Percentiles rank a stretch among this genome's conserved stretches.
Conservation (phyloP, 2,888 invertebrate genomes). For the Ceriagrion tenellum region DNA sequence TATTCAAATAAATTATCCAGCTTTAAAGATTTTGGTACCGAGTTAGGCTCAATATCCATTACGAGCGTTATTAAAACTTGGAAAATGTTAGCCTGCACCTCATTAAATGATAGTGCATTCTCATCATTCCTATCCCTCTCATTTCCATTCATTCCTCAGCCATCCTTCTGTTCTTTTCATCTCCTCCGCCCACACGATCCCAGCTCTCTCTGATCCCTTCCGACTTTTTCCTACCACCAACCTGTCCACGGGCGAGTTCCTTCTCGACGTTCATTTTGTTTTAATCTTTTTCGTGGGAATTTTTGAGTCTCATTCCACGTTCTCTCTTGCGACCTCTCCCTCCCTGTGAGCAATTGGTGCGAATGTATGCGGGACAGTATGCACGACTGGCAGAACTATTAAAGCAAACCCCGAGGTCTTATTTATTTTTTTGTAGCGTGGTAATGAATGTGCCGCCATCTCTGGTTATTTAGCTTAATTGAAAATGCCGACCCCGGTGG, state of each 20-base stretch:
- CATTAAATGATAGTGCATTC: too few relatives aligned
- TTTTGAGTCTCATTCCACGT: not conserved
- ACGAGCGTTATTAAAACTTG: too few relatives aligned
- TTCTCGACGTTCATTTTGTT: not conserved
- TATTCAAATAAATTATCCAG: too few relatives aligned
- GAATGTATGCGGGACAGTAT: not conserved
- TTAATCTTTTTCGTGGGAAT: not conserved
- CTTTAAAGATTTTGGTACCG: too few relatives aligned
- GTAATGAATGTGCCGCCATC: not conserved
- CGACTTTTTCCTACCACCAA: too few relatives aligned
- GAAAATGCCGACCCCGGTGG: too few relatives aligned
- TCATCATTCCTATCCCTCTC: too few relatives aligned
- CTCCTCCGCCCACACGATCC: too few relatives aligned
- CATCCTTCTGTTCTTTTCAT: not conserved
- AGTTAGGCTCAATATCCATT: too few relatives aligned
- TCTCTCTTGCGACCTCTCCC: not conserved
- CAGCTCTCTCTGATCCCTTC: too few relatives aligned
- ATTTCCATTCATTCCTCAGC: not conserved
- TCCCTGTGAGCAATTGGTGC: not conserved
- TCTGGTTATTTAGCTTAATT: not conserved
- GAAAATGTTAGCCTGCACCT: too few relatives aligned
- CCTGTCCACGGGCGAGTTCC: too few relatives aligned
- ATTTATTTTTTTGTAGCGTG: not conserved
- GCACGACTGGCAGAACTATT: not conserved
- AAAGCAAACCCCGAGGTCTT: not conserved